phyloP scores from a whole-genome alignment of 1,140 invertebrate species.

The Trichonephila inaurata region DNA sequence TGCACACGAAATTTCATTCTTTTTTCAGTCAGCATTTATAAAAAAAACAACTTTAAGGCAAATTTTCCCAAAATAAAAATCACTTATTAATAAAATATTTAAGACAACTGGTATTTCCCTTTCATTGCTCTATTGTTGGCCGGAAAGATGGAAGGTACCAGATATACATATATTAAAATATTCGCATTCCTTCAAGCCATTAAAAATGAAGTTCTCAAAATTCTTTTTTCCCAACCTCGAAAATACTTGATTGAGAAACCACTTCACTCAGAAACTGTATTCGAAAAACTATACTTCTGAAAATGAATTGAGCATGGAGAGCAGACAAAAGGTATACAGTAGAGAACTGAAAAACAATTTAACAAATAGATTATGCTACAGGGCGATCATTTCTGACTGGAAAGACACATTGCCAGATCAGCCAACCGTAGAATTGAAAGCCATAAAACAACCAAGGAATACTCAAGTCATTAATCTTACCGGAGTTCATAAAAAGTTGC shows the following conservation, averaged over 20 bases:
- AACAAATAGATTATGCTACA: conserved; percentile 43
- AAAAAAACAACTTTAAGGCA: too few relatives aligned
- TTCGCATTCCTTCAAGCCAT: too few relatives aligned
- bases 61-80: too few relatives aligned
- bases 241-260: not conserved
- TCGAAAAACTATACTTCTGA: not conserved
- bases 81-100: too few relatives aligned
- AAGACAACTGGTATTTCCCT: too few relatives aligned
- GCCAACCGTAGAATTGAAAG: conserved; percentile 59
- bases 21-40: too few relatives aligned
- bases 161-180: too few relatives aligned
- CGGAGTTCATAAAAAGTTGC: conserved; percentile 59
- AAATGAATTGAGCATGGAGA: not conserved
- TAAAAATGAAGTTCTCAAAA: too few relatives aligned
- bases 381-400: conserved; percentile 44
- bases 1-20: too few relatives aligned
- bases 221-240: too few relatives aligned
- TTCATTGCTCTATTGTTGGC: too few relatives aligned
- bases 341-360: conserved; percentile 55
- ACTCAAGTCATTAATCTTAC: conserved; percentile 59
- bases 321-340: conserved; percentile 21
- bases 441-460: conserved; percentile 68
- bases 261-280: not conserved
- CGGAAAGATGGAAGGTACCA: too few relatives aligned
- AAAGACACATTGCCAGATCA: conserved; percentile 49